phyloP scores from a whole-genome alignment of 1,140 invertebrate species.

The Leptinotarsa undecemlineata region DNA sequence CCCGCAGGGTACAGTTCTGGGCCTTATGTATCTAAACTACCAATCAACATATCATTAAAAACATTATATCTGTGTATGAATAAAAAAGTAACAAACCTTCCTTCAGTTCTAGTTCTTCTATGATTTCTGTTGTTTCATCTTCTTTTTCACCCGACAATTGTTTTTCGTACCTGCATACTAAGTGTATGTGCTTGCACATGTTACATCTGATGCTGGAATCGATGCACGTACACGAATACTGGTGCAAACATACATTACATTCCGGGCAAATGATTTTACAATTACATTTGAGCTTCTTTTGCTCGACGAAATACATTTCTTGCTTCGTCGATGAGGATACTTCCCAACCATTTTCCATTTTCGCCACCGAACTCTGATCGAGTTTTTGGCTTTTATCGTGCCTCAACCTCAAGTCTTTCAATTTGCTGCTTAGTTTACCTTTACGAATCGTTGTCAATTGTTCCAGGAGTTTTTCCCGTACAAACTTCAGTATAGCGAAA shows the following conservation, averaged over 20 bases:
- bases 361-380: neutral
- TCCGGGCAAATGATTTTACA: slow-evolving; percentile 31
- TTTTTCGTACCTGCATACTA: neutral
- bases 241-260: slow-evolving; percentile 34
- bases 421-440: slow-evolving; percentile 1
- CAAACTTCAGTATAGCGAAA: slow-evolving; percentile 26
- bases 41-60: too few species aligned
- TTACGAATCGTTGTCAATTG: neutral
- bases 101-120: too few species aligned
- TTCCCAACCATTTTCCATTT: neutral
- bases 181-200: slow-evolving; percentile 41
- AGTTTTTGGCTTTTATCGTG: neutral
- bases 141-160: too few species aligned
- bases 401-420: neutral
- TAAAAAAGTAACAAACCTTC: too few species aligned
- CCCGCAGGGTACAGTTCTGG: too few species aligned
- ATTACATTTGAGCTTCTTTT: slow-evolving; percentile 20
- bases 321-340: neutral
- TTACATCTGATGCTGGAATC: slow-evolving; percentile 33
- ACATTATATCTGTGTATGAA: too few species aligned
- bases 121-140: too few species aligned
- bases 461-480: slow-evolving; percentile 30
- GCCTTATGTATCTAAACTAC: too few species aligned
- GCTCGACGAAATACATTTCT: slow-evolving; percentile 16
- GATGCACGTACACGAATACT: slow-evolving; percentile 35